Evolutionary conservation across 2,113 vertebrate genomes (phyloP), one percentile per base, ranked within the genome.

Genomic region (Oceanites oceanicus): DNA sequence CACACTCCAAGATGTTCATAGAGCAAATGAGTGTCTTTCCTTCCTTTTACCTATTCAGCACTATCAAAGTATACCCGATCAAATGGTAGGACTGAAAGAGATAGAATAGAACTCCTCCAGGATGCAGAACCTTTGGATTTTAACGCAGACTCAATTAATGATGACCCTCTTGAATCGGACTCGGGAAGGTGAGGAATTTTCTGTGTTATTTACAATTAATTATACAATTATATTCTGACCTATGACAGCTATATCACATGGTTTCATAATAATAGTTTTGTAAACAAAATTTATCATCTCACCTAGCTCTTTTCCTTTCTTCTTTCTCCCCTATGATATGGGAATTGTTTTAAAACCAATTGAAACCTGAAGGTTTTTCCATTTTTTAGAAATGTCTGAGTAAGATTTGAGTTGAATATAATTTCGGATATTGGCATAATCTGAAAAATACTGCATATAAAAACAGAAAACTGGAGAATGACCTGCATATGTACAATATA

Each of bases 91-190:
- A 96, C 98, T 8, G 99, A 99, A 96, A 98, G 99, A 87, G 99
- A 99, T 73, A 97, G 98, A 94, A 98, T 99, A 65, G 99, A 99
- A 96, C 98, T 99, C 55, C 98, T 99, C 62, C 99, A 99, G 93
- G 99, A 99, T 86, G 98, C 99, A 6, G 99, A 99, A 78, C 99
- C 99, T 13, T 93, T 99, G 95, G 99, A 99, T 97, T 99, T 99
- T 96, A 99, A 98, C 30, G 98, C 99, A 16, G 99, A 99, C 19
- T 92, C 98, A 5, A 94, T 99, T 94, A 98, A 89, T 19, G 99
- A 99, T 49, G 99, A 99, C 45, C 96, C 99, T 32, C 97, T 98
- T 84, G 99, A 99, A 45, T 53, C 97, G 0, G 99, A 99, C 27
- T 94, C 98, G 0, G 98, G 98, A 97, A 99, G 99, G 99, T 99